Conservation (phyloP, 64 coral and sea anemone genomes). For the Pocillopora damicornis region DNA sequence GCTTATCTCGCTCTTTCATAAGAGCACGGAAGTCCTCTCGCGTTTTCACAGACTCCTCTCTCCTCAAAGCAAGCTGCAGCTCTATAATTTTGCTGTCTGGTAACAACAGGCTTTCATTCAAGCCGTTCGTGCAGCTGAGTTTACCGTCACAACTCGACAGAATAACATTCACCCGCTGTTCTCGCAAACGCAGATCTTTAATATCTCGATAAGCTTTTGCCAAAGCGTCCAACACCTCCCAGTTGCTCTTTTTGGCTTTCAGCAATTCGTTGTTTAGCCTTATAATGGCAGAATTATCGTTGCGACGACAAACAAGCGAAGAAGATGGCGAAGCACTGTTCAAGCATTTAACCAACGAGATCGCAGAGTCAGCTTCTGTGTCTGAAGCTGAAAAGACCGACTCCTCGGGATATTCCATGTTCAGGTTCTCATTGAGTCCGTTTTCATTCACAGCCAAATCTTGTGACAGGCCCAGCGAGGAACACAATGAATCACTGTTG, state of each 20-base stretch:
- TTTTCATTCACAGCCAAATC: slow-evolving; percentile 6
- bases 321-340: slow-evolving; percentile 36
- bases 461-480: background rate
- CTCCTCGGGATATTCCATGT: slow-evolving; percentile 10
- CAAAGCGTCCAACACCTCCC: slow-evolving; percentile 75
- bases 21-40: slow-evolving; percentile 52
- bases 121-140: background rate
- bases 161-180: slow-evolving; percentile 63
- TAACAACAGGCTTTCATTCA: background rate
- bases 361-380: slow-evolving; percentile 33
- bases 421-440: background rate
- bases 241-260: slow-evolving; percentile 71
- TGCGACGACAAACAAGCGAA: slow-evolving; percentile 32
- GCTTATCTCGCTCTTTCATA: slow-evolving; percentile 60
- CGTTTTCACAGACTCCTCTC: slow-evolving; percentile 64
- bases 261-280: slow-evolving; percentile 77
- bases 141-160: slow-evolving; percentile 8
- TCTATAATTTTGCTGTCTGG: slow-evolving; percentile 56
- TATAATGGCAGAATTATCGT: slow-evolving; percentile 83
- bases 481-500: background rate
- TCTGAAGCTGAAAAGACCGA: slow-evolving; percentile 13
- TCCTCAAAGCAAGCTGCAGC: slow-evolving; percentile 53
- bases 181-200: slow-evolving; percentile 60
- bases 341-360: slow-evolving; percentile 8
- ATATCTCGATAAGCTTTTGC: slow-evolving; percentile 70